phyloP scores from a whole-genome alignment of 2,113 vertebrate species.

The Tetrao urogallus region DNA sequence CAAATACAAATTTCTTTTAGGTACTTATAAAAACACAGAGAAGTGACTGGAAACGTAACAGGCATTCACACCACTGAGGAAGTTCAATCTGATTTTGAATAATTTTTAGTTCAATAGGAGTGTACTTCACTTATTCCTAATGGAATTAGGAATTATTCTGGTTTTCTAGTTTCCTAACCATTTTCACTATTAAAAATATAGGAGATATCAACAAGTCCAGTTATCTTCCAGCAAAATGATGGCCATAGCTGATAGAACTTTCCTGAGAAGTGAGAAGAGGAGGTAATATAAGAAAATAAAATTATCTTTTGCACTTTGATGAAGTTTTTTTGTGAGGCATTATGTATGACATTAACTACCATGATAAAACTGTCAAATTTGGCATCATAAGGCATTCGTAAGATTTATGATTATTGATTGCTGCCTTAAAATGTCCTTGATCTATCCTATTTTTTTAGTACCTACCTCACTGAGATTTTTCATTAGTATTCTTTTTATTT shows the following conservation, averaged over 20 bases:
- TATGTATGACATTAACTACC: neutral
- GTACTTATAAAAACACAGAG: neutral
- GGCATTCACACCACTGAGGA: neutral
- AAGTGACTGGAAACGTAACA: neutral
- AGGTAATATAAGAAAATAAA: neutral
- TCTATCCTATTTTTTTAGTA: neutral
- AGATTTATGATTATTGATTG: neutral
- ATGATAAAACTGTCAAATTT: neutral
- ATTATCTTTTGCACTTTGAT: neutral
- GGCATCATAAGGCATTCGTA: neutral
- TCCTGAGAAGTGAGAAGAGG: neutral
- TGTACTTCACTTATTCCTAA: neutral
- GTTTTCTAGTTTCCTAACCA: neutral
- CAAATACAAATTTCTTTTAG: conserved; percentile 20
- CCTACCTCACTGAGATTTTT: neutral
- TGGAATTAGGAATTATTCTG: too few species aligned
- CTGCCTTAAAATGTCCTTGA: neutral
- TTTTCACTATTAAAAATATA: neutral
- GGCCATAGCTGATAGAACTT: neutral
- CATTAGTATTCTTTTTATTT: neutral
- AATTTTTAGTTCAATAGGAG: neutral
- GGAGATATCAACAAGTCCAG: neutral
- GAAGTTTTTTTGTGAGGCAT: neutral
- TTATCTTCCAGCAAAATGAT: neutral
- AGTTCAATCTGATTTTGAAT: neutral